Evolutionary conservation across 2,113 vertebrate genomes (phyloP).

Genomic region (Saguinus midas): DNA sequence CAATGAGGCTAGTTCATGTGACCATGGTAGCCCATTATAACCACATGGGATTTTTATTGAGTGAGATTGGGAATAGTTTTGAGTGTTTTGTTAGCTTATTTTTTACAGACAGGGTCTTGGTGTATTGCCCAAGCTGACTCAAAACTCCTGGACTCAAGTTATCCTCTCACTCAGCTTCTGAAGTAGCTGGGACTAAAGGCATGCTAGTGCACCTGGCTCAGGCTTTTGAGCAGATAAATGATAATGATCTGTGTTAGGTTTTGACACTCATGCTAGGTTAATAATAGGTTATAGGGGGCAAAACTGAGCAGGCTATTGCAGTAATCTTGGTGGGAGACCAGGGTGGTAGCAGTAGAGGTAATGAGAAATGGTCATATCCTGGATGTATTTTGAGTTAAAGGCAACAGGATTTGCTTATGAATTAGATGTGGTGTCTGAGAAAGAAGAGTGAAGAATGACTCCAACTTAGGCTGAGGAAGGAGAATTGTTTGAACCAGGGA

Average conservation of each 20-base stretch:
- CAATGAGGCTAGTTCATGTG: neutral
- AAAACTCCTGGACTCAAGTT: no score
- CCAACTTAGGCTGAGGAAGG: no score
- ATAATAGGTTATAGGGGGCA: neutral
- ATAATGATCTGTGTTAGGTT: neutral
- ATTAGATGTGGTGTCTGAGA: neutral
- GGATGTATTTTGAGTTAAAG: conserved; percentile 15
- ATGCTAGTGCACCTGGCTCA: neutral
- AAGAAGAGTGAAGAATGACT: neutral
- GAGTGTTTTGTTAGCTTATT: no score
- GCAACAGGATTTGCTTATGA: conserved; percentile 23
- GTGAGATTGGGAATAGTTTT: neutral
- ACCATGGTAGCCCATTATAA: neutral
- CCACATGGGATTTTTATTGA: conserved; percentile 30
- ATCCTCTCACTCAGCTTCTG: no score
- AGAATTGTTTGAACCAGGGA: no score
- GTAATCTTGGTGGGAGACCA: neutral
- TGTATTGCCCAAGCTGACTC: no score
- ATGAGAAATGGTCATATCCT: neutral
- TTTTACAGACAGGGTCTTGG: no score
- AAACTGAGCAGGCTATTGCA: conserved; percentile 10
- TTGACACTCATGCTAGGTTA: conserved; percentile 33
- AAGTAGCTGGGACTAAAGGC: no score
- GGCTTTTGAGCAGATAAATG: conserved; percentile 16
- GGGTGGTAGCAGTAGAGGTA: neutral